Percentiles rank a stretch among this genome's conserved stretches.
phyloP scores from a whole-genome alignment of 2,113 vertebrate genomes.

The Microtus ochrogaster region DNA sequence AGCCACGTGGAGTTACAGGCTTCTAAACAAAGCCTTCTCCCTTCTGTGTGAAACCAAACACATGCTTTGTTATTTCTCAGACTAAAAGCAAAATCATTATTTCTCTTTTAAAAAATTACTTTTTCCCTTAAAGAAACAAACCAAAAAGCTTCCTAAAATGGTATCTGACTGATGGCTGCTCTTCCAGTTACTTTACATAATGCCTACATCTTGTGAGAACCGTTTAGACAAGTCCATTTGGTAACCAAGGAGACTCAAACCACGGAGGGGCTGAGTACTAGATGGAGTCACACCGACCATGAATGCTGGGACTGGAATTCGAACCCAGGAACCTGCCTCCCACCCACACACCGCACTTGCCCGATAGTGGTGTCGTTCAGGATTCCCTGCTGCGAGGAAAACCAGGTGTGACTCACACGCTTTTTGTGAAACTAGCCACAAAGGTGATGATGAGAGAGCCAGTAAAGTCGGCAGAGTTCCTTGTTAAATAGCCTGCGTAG shows the following conservation, averaged over 20 bases:
- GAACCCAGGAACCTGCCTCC: background rate
- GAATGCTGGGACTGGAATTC: background rate
- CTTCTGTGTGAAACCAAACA: slow-evolving; percentile 27
- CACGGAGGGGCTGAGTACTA: background rate
- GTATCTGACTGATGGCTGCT: background rate
- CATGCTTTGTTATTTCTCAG: slow-evolving; percentile 9
- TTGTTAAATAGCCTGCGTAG: slow-evolving; percentile 33
- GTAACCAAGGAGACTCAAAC: background rate
- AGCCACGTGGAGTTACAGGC: background rate
- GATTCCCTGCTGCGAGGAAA: background rate
- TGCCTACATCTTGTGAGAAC: background rate
- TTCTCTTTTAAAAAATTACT: slow-evolving; percentile 23
- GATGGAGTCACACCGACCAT: background rate
- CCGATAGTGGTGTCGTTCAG: background rate
- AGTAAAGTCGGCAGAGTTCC: background rate
- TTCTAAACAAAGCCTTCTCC: slow-evolving; percentile 34
- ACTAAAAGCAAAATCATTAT: slow-evolving; percentile 48
- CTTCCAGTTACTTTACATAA: background rate
- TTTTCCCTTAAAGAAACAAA: slow-evolving; percentile 1
- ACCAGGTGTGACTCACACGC: background rate
- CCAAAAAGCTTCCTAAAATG: background rate
- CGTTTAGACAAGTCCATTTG: background rate
- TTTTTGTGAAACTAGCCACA: background rate
- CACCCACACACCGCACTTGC: background rate
- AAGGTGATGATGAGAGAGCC: background rate